These are phyloP conservation scores for Hypomecis punctinalis DNA, from an alignment of 2,888 invertebrate species.

Conservation along the genomic window DNA sequence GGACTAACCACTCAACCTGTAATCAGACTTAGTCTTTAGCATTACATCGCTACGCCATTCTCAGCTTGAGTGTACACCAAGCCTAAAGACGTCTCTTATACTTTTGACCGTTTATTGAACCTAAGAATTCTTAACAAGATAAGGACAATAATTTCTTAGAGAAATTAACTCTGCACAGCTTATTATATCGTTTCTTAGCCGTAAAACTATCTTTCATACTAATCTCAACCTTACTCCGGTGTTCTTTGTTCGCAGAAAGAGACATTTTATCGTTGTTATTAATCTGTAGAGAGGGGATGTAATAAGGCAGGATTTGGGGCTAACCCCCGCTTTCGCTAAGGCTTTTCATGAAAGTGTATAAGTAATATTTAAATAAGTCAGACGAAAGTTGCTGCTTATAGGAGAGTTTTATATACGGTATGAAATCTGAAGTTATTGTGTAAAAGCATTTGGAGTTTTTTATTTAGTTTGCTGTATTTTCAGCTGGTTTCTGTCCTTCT, in stretches of 20 bases:
- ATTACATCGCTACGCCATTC: not conserved
- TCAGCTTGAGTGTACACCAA: not conserved
- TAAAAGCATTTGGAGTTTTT: no score
- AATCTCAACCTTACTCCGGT: constrained; percentile 16
- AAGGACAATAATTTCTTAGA: constrained; percentile 7
- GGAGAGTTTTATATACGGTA: not conserved
- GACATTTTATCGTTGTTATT: constrained; percentile 27
- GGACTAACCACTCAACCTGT: no score
- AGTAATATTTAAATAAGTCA: not conserved
- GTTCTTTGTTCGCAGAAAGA: constrained; percentile 24
- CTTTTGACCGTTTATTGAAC: constrained; percentile 3
- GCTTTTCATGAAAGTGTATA: not conserved
- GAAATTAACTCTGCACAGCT: constrained; percentile 9
- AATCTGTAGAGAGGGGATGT: constrained; percentile 16
- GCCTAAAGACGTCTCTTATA: no score
- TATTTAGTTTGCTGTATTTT: no score
- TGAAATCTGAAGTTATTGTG: no score
- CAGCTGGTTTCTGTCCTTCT: no score
- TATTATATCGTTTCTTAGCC: constrained; percentile 10
- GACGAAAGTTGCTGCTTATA: not conserved
- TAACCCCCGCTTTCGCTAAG: not conserved
- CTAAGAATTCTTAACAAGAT: not conserved
- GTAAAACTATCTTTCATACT: constrained; percentile 21
- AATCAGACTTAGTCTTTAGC: no score
- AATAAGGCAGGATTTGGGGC: constrained; percentile 5